A percentile compares a stretch with the other conserved stretches of the same genome.
These are phyloP conservation scores for Acanthurus tractus DNA, from an alignment of 2,797 vertebrate genomes.

Conservation along the genomic window DNA sequence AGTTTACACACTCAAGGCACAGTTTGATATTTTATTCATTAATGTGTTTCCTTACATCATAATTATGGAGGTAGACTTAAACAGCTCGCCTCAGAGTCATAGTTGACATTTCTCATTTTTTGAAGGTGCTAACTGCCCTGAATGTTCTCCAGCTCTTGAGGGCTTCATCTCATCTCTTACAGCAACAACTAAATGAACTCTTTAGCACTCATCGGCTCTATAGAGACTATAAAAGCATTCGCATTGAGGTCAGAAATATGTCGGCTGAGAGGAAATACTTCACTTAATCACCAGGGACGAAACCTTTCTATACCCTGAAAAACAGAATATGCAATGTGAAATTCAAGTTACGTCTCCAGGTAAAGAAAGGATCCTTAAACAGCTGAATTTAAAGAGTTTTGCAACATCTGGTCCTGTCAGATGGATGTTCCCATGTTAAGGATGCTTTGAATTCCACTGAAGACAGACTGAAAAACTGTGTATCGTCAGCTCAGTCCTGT, in stretches of 20 bases:
- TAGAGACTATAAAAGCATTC: conserved; percentile 48
- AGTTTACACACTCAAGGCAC: conserved; percentile 71
- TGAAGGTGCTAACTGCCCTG: conserved; percentile 35
- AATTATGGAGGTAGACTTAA: conserved; percentile 73
- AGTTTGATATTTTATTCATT: conserved; percentile 81
- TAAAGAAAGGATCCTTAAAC: too few relatives aligned
- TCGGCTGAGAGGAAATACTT: conserved; percentile 29
- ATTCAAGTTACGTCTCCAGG: background rate
- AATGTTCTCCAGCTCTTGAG: conserved; percentile 41
- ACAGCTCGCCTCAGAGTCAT: conserved; percentile 65
- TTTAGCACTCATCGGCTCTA: conserved; percentile 43
- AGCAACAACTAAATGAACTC: conserved; percentile 56
- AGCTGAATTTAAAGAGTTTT: too few relatives aligned
- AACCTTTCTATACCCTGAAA: background rate
- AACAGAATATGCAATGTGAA: conserved; percentile 7
- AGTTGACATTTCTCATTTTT: conserved; percentile 61
- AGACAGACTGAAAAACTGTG: too few relatives aligned
- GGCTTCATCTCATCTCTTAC: conserved; percentile 49
- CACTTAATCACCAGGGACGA: background rate
- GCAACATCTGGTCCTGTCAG: too few relatives aligned
- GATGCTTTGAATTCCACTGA: too few relatives aligned
- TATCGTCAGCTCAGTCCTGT: too few relatives aligned
- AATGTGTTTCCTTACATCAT: conserved; percentile 70
- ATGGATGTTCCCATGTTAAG: too few relatives aligned
- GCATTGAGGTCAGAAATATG: conserved; percentile 44